phyloP scores from a whole-genome alignment of 2,113 vertebrate species.

The human region GRCh38 chr14:81666001-81666500 shows the following conservation, averaged over 20 bases:
- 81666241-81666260: neutral
- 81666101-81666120: too few relatives aligned
- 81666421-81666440: neutral
- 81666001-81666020: too few relatives aligned
- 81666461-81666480: neutral
- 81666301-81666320: neutral
- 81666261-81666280: neutral
- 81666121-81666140: too few relatives aligned
- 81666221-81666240: neutral
- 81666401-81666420: neutral
- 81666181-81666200: neutral
- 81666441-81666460: neutral
- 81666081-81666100: too few relatives aligned
- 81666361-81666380: neutral
- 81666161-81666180: too few relatives aligned
- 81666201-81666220: neutral
- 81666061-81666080: too few relatives aligned
- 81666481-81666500: neutral
- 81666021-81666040: too few relatives aligned
- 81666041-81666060: too few relatives aligned
- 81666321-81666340: neutral
- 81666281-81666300: neutral
- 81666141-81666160: too few relatives aligned
- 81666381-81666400: neutral
- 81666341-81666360: neutral